Base-by-base conservation (phyloP, 2,113 vertebrate species). In the Atrichornis clamosus region DNA sequence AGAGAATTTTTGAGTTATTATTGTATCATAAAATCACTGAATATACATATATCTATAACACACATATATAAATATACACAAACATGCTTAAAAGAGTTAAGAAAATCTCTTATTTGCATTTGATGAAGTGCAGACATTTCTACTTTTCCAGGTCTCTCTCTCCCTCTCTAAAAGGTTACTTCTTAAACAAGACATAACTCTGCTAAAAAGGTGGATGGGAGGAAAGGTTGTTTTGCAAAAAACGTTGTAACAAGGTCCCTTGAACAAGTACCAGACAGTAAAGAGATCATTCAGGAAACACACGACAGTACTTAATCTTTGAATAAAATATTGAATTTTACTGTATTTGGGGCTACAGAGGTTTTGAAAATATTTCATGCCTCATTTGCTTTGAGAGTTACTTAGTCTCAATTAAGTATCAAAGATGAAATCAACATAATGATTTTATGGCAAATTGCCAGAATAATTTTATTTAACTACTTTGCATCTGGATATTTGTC, bases 351-450 rank as follows among this genome's bases (percentile, higher is more conserved):
- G 14, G 3, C 37, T 89, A 89, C 32, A 46, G 44, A 94, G 13
- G 37, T 81, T 96, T 81, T 88, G 28, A 96, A 90, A 96, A 88
- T 91, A 86, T 79, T 90, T 78, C 19, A 76, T 84, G 42, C 26
- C 50, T 94, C 65, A 90, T 90, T 95, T 91, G 4, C 53, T 82
- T 49, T 39, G 47, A 60, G 86, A 90, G 58, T 86, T 90, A 93
- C 79, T 96, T 47, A 53, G 18, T 70, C 39, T 86, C 75, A 90
- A 30, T 76, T 68, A 94, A 87, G 46, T 82, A 84, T 67, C 58
- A 94, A 78, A 82, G 59, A 89, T 39, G 24, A 90, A 90, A 89
- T 95, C 26, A 79, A 79, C 41, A 46, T 65, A 55, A 81, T 20
- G 8, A 60, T 90, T 97, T 93, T 69, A 91, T 64, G 67, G 69